Evolutionary conservation across 2,888 invertebrate species (phyloP).

Genomic region (Lepidonotus clava): DNA sequence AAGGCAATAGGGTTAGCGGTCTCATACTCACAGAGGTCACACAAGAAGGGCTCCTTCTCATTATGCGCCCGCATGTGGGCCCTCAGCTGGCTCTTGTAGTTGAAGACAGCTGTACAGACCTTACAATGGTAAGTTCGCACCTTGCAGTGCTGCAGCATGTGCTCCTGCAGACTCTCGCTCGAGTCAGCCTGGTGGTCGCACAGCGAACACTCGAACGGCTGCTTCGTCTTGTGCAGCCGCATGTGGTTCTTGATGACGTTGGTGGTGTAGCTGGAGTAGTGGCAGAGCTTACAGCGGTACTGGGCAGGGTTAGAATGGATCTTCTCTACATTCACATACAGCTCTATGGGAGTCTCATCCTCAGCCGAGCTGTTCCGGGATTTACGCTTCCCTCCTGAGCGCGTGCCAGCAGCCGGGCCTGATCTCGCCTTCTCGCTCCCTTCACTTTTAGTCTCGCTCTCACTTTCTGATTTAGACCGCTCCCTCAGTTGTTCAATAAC

Average conservation of each 20-base stretch:
- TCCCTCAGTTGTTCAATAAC: constrained; percentile 79
- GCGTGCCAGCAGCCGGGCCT: no score
- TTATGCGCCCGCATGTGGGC: constrained; percentile 78
- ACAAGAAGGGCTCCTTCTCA: constrained; percentile 58
- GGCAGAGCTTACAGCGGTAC: constrained; percentile 76
- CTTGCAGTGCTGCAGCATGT: constrained; percentile 79
- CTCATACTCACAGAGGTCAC: constrained; percentile 75
- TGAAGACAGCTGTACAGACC: constrained; percentile 74
- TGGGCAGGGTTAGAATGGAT: constrained; percentile 67
- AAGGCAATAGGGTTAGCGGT: constrained; percentile 69
- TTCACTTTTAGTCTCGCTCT: constrained; percentile 65
- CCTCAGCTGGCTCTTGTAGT: constrained; percentile 79
- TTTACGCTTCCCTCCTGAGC: constrained; percentile 1
- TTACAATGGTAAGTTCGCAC: constrained; percentile 77
- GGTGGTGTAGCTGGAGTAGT: constrained; percentile 73
- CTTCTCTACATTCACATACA: constrained; percentile 73
- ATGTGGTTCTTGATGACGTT: constrained; percentile 74
- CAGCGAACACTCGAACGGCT: constrained; percentile 78
- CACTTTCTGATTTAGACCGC: constrained; percentile 69
- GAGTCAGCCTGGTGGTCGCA: constrained; percentile 75
- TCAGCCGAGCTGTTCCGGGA: not conserved
- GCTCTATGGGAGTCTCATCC: constrained; percentile 64
- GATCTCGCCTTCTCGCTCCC: not conserved
- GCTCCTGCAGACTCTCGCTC: constrained; percentile 75
- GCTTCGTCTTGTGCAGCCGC: constrained; percentile 76